Evolutionary conservation across 2,888 invertebrate species (phyloP), one percentile per base, ranked within the genome.

Genomic region (Empis stercorea): DNA sequence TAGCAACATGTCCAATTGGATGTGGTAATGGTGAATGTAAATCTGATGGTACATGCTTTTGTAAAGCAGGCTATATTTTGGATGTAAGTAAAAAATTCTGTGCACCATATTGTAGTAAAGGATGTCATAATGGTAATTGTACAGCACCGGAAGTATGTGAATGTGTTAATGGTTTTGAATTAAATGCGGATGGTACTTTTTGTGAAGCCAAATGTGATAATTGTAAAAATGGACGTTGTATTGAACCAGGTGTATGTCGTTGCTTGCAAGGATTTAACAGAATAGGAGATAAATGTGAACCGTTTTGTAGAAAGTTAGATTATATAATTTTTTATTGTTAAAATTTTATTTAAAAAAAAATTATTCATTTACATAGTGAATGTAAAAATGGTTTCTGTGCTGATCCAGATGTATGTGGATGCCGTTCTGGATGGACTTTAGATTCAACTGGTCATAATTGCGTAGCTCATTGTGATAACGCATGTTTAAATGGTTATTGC

Each of bases 401-500:
- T 4, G 60, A 57, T 2, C 60, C 60, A 0, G 53, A 48, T 16
- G 15, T 30, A 2, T 62, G 61, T 34, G 27, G 52, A 0, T 63
- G 62, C 13, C 44, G 54, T 3, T 47, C 53, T 7, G 68, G 67
- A 1, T 62, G 54, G 27, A 56, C 58, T 11, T 53, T 64, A 45
- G 64, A 66, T 47, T 52, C 52, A 11, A 56, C 61, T 37, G 66
- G 65, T 4, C 62, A 61, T 20, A 68, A 66, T 49, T 77, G 77
- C 54, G 60, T 72, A 10, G 71, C 76, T 4, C 65, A 68, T 48
- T 86, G 86, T 59, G 73, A 76, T 4, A 68, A 72, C 20, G 76
- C 78, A 10, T 87, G 86, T 55, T 61, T 79, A 45, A 84, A 85
- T 55, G 84, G 82, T 15, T 68, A 73, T 27, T 87, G 86, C 60